Conservation (phyloP, 2,888 invertebrate genomes). For the Melolontha melolontha region DNA sequence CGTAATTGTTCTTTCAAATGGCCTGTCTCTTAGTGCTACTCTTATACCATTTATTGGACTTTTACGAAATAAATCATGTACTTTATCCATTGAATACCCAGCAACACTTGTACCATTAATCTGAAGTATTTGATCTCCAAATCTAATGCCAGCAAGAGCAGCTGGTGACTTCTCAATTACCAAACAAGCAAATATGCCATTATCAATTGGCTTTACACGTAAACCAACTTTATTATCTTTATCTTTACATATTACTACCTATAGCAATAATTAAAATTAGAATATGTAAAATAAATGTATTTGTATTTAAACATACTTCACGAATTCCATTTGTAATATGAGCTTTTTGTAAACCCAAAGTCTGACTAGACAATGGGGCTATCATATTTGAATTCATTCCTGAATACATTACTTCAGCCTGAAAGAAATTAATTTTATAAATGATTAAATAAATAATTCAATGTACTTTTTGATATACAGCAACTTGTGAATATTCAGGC, state of each 20-base stretch:
- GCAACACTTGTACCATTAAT: conserved; percentile 85
- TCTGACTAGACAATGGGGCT: conserved; percentile 85
- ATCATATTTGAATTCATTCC: conserved; percentile 67
- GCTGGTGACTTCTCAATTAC: conserved; percentile 87
- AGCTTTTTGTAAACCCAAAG: conserved; percentile 78
- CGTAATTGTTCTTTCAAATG: conserved; percentile 92
- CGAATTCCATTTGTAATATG: conserved; percentile 88
- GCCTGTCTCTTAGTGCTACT: conserved; percentile 89
- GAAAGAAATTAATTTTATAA: conserved; percentile 39
- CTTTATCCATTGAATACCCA: conserved; percentile 86
- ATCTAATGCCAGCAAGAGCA: conserved; percentile 84
- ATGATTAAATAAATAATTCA: conserved; percentile 13
- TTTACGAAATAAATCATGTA: conserved; percentile 82
- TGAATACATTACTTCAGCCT: conserved; percentile 22
- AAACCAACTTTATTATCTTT: conserved; percentile 84
- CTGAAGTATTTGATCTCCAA: conserved; percentile 93
- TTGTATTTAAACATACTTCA: conserved; percentile 66
- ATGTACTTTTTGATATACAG: conserved; percentile 58
- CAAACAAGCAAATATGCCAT: conserved; percentile 89
- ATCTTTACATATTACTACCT: conserved; percentile 86
- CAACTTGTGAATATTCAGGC: conserved; percentile 74
- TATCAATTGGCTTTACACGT: conserved; percentile 83
- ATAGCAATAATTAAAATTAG: neutral
- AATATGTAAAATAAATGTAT: conserved; percentile 10
- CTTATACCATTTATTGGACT: conserved; percentile 80